Evolutionary conservation across 2,113 vertebrate genomes (phyloP).

Genomic region (Porphyrio hochstetteri): DNA sequence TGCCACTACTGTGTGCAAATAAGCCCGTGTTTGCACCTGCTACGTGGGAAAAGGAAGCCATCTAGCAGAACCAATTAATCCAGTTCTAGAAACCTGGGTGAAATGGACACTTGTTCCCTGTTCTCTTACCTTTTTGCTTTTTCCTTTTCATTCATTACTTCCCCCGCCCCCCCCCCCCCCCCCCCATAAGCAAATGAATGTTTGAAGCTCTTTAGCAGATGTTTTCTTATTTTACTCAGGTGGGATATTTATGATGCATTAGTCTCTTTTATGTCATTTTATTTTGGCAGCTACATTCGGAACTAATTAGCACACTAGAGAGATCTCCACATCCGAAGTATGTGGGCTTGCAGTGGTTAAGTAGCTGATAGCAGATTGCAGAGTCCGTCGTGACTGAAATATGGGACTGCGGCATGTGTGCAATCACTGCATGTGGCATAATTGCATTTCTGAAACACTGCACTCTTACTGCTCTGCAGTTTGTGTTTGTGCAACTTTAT

Average conservation of each 20-base stretch:
- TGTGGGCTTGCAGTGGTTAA: conserved; percentile 50
- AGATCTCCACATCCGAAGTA: background rate
- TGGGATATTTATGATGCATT: conserved; percentile 33
- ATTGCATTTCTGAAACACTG: conserved; percentile 64
- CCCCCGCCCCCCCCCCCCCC: accelerated
- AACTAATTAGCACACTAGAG: conserved; percentile 47
- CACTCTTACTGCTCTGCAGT: conserved; percentile 43
- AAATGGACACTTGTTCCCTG: background rate
- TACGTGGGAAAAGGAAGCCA: background rate
- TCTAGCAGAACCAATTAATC: background rate
- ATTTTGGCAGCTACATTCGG: conserved; percentile 18
- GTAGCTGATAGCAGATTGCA: background rate
- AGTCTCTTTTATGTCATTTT: conserved; percentile 3
- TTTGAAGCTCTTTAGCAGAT: conserved; percentile 23
- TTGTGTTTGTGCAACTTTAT: conserved; percentile 40
- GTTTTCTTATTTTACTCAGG: conserved; percentile 37
- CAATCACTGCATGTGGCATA: conserved; percentile 61
- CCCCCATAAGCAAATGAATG: background rate
- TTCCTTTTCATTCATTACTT: background rate
- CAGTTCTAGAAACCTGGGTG: background rate
- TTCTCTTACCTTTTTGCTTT: background rate
- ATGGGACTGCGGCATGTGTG: conserved; percentile 16
- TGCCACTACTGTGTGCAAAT: background rate
- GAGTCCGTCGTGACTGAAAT: background rate
- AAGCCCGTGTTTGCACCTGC: background rate